A percentile compares a stretch with the other conserved stretches of the same genome.
Conservation (phyloP, 1,140 invertebrate genomes). For the Physella acuta region DNA sequence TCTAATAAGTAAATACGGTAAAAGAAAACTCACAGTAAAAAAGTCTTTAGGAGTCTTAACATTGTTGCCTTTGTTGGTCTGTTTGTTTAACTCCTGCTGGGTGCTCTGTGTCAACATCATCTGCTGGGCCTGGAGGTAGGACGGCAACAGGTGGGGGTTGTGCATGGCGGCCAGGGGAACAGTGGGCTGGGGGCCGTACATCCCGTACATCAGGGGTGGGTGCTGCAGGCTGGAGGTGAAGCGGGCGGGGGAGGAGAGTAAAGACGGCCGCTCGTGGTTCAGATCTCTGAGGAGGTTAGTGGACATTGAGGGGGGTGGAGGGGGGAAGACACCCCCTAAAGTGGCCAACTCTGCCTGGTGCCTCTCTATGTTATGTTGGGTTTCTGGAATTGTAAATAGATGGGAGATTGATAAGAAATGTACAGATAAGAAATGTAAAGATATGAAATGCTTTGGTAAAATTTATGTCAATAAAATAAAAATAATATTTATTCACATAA, state of each 20-base stretch:
- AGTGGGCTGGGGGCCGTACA: neutral
- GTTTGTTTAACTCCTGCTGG: neutral
- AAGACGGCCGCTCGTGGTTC: neutral
- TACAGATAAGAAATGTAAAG: too few relatives aligned
- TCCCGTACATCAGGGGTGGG: constrained; percentile 14
- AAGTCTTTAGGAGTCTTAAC: constrained; percentile 19
- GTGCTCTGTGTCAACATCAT: neutral
- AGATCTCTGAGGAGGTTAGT: constrained; percentile 14
- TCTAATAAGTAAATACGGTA: neutral
- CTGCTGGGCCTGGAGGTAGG: constrained; percentile 10
- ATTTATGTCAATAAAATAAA: too few relatives aligned
- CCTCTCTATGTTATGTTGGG: constrained; percentile 37
- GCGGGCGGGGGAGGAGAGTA: constrained; percentile 6
- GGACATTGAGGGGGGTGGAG: constrained; percentile 16
- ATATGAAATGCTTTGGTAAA: too few relatives aligned
- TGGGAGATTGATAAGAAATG: neutral
- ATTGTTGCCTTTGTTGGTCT: too few relatives aligned
- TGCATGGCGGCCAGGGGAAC: constrained; percentile 11
- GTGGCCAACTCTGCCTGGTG: constrained; percentile 32
- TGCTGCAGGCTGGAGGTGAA: neutral
- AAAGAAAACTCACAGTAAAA: constrained; percentile 19
- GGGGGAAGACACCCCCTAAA: constrained; percentile 25
- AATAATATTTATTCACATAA: too few relatives aligned
- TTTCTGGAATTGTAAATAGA: constrained; percentile 29
- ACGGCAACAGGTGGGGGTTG: constrained; percentile 1